Evolutionary conservation across 2,113 vertebrate genomes (phyloP).

Genomic region (Salvelinus alpinus): DNA sequence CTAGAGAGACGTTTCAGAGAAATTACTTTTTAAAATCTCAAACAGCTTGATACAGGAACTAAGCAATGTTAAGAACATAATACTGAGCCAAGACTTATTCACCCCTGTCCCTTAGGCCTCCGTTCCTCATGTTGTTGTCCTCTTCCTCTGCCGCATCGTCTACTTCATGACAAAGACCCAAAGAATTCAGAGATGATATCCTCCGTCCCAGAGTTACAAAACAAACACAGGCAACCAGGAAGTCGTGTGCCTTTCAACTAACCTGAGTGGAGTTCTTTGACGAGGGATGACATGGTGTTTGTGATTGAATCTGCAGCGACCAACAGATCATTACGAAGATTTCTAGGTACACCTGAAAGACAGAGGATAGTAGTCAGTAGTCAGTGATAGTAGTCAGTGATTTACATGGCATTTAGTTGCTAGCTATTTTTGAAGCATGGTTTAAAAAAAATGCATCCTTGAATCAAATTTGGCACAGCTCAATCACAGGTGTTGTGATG

Average conservation of each 20-base stretch:
- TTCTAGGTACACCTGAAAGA: constrained; percentile 85
- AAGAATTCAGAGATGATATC: constrained; percentile 10
- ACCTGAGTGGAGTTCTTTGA: constrained; percentile 97
- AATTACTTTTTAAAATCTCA: not conserved
- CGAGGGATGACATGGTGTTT: constrained; percentile 94
- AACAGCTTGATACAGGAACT: not conserved
- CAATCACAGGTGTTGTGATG: not conserved
- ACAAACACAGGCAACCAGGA: not conserved
- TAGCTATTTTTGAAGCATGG: not conserved
- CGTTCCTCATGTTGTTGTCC: constrained; percentile 85
- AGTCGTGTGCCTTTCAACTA: constrained; percentile 22
- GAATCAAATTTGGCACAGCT: not conserved
- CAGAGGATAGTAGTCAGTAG: not conserved
- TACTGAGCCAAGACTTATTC: not conserved
- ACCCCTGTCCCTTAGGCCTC: constrained; percentile 80
- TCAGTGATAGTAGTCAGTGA: not conserved
- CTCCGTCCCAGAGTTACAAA: not conserved
- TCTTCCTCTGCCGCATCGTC: constrained; percentile 86
- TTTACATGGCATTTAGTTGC: not conserved
- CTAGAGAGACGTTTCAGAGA: not conserved
- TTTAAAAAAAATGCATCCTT: not conserved
- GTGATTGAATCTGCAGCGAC: constrained; percentile 96
- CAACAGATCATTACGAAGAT: constrained; percentile 91
- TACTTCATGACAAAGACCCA: constrained; percentile 66
- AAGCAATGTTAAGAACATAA: not conserved